Evolutionary conservation across 2,888 invertebrate genomes (phyloP).

Genomic region (Tanaodytes sp.): DNA sequence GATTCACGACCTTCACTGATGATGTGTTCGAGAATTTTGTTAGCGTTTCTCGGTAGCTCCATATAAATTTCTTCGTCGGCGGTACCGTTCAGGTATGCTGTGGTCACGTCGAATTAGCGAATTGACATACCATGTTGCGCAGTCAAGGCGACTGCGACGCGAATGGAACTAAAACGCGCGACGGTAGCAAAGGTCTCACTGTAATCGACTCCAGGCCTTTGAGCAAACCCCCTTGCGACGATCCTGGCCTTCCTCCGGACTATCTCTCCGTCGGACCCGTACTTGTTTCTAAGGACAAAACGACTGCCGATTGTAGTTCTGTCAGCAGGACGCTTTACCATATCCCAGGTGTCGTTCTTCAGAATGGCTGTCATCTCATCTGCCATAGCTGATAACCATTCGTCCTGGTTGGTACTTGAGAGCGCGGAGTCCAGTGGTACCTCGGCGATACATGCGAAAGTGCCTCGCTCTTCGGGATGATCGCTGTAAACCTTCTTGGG

Average conservation of each 20-base stretch:
- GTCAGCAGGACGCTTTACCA: constrained; percentile 11
- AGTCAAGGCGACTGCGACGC: not conserved
- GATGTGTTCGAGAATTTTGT: not conserved
- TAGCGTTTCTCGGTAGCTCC: not conserved
- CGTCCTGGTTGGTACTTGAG: not conserved
- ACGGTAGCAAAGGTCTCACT: constrained; percentile 10
- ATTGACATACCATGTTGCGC: not conserved
- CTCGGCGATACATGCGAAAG: constrained; percentile 1
- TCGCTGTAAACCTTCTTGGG: constrained; percentile 12
- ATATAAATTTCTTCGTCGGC: not conserved
- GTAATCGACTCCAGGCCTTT: constrained; percentile 18
- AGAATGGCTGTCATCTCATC: constrained; percentile 11
- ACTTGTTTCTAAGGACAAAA: not conserved
- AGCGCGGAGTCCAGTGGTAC: not conserved
- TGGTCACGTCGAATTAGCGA: not conserved
- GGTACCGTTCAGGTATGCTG: not conserved
- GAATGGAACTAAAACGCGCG: constrained; percentile 4
- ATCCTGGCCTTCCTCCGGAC: not conserved
- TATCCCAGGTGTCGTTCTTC: constrained; percentile 16
- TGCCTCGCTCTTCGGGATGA: not conserved
- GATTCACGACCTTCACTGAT: too few species aligned
- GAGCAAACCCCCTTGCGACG: constrained; percentile 15
- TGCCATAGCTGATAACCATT: constrained; percentile 7
- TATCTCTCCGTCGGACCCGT: not conserved
- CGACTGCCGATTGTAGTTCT: not conserved